phyloP scores from a whole-genome alignment of 1,140 invertebrate species.

The Megathymus violae region DNA sequence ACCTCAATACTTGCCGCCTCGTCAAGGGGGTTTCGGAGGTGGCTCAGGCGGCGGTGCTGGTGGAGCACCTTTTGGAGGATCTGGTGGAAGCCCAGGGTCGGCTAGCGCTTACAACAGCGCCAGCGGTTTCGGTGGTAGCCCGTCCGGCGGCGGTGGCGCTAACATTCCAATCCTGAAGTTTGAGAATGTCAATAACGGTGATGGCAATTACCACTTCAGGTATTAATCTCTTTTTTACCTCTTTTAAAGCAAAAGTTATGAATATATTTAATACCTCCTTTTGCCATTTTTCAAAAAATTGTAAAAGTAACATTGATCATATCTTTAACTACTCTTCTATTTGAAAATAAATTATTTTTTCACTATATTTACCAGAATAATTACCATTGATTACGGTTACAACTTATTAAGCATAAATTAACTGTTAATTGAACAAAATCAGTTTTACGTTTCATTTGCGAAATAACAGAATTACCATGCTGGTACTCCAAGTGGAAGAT shows the following conservation, averaged over 20 bases:
- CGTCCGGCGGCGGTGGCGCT: constrained; percentile 51
- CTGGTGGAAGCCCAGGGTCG: constrained; percentile 22
- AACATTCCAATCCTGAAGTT: constrained; percentile 81
- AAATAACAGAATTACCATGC: too few relatives aligned
- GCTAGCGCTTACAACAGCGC: constrained; percentile 18
- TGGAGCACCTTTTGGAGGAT: constrained; percentile 35
- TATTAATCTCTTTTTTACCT: too few relatives aligned
- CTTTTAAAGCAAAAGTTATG: too few relatives aligned
- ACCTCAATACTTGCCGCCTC: constrained; percentile 70
- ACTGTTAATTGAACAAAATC: too few relatives aligned
- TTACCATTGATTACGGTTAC: too few relatives aligned
- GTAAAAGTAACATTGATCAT: too few relatives aligned
- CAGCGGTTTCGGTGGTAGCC: constrained; percentile 19
- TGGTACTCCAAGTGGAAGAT: too few relatives aligned
- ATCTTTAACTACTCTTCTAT: background rate
- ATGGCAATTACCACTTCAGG: constrained; percentile 73
- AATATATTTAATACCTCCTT: too few relatives aligned
- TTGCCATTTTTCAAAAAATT: too few relatives aligned
- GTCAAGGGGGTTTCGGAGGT: constrained; percentile 55
- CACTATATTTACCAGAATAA: too few relatives aligned
- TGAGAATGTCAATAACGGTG: constrained; percentile 76
- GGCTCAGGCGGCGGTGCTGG: constrained; percentile 42
- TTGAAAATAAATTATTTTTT: background rate
- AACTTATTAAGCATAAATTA: too few relatives aligned
- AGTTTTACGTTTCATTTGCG: too few relatives aligned